Evolutionary conservation across 64 coral and sea anemone genomes (phyloP).

Genomic region (Stichodactyla helianthus): DNA sequence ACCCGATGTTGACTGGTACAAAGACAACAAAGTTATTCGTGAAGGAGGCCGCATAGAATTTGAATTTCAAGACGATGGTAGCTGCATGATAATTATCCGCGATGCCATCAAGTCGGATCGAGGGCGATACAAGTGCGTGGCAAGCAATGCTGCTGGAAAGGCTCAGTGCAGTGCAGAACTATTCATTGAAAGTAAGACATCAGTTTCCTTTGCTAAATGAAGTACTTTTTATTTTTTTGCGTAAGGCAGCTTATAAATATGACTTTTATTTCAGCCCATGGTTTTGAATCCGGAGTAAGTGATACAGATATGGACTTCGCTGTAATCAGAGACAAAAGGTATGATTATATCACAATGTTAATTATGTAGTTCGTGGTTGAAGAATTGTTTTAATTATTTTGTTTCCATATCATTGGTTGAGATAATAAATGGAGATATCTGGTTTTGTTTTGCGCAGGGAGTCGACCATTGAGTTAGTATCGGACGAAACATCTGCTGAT

Average conservation of each 20-base stretch:
- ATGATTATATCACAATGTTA: background rate
- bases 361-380: too few relatives aligned
- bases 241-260: background rate
- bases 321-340: constrained; percentile 14
- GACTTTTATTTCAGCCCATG: constrained; percentile 62
- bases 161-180: constrained; percentile 91
- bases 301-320: constrained; percentile 79
- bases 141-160: constrained; percentile 82
- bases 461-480: constrained; percentile 81
- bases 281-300: constrained; percentile 76
- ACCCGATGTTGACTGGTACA: constrained; percentile 96
- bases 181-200: constrained; percentile 86
- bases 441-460: background rate
- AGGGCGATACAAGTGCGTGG: constrained; percentile 95
- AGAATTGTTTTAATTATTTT: too few relatives aligned
- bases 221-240: background rate
- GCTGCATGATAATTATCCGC: constrained; percentile 78
- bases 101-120: constrained; percentile 73
- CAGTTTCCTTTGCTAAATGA: background rate
- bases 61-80: constrained; percentile 72
- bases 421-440: background rate
- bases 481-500: constrained; percentile 73
- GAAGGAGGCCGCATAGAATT: constrained; percentile 84
- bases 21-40: constrained; percentile 81
- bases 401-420: background rate